Evolutionary conservation across 2,113 vertebrate species (phyloP), one percentile per base, ranked within the genome.

Genomic region (Cygnus atratus): DNA sequence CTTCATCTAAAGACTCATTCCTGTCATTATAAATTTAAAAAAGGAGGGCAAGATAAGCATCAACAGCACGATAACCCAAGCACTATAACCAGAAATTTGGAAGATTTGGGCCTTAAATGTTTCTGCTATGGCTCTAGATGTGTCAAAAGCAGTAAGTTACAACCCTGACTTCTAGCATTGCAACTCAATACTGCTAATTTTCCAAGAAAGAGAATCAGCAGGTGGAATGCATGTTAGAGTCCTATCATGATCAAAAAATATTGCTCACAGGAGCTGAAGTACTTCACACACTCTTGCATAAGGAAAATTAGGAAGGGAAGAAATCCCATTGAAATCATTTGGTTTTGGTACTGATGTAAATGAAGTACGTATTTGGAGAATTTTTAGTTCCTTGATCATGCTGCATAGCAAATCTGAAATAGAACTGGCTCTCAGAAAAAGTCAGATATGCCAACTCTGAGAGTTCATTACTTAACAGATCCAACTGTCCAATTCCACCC

Each of bases 381-480:
- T 43, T 29, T 43, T 72, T 24, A 76, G 17, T 41, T 33, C 31
- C 54, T 72, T 81, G 31, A 3, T 52, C 43, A 39, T 9, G 17
- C 5, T n/a, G 15, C 4, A 6, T 33, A 46, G 11, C 14, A 87
- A 55, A 11, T 41, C 26, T 80, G 46, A 72, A 75, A 48, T 3
- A 87, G 46, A 71, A 26, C 5, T 48, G 15, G 14, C 10, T 62
- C 35, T 58, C 0, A 0, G 29, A 37, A 63, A 35, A 63, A 35
- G 12, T 35, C 55, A 65, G 28, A 70, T 62, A 41, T 12, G 3
- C 11, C 3, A 83, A 16, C 54, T 21, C 26, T 63, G 20, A 31
- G 20, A 62, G 6, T 31, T 91, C 50, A 17, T 46, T 58, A 76
- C 6, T 43, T 79, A 35, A 48, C 7, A 73, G 26, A 39, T 2